Conservation (phyloP, 2,113 vertebrate genomes). For the Paradisaea rubra region DNA sequence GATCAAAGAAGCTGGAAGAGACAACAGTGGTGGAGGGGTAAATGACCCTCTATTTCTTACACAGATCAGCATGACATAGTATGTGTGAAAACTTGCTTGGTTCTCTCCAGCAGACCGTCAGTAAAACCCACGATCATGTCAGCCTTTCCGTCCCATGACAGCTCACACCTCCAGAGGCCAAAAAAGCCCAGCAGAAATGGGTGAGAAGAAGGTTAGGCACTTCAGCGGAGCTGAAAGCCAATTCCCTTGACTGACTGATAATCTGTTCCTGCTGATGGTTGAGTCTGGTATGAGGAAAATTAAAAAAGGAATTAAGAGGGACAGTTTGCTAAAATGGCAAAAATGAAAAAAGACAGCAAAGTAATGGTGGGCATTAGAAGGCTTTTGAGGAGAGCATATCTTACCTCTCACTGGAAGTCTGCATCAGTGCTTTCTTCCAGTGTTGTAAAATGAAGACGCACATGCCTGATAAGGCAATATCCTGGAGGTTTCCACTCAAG, state of each 20-base stretch:
- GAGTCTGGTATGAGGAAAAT: not conserved
- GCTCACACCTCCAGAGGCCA: not conserved
- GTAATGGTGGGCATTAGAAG: not conserved
- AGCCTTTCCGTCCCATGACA: not conserved
- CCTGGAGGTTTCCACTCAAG: not conserved
- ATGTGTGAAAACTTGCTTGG: not conserved
- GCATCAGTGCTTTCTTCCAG: accelerated
- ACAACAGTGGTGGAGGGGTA: accelerated
- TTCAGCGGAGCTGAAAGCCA: not conserved
- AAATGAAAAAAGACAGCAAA: not conserved
- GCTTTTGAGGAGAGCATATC: not conserved
- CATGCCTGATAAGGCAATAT: accelerated
- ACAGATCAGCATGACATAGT: not conserved
- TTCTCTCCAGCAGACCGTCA: not conserved
- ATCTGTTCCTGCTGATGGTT: not conserved
- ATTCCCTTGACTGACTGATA: not conserved
- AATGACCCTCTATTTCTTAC: not conserved
- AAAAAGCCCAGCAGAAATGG: not conserved
- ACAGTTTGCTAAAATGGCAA: not conserved
- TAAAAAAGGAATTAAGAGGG: not conserved
- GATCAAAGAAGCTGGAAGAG: not conserved
- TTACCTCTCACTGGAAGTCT: not conserved
- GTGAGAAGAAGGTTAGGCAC: not conserved
- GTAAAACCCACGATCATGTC: not conserved
- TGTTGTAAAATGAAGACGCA: not conserved